Evolutionary conservation across 2,888 invertebrate genomes (phyloP).

Genomic region (Agrochola macilenta): DNA sequence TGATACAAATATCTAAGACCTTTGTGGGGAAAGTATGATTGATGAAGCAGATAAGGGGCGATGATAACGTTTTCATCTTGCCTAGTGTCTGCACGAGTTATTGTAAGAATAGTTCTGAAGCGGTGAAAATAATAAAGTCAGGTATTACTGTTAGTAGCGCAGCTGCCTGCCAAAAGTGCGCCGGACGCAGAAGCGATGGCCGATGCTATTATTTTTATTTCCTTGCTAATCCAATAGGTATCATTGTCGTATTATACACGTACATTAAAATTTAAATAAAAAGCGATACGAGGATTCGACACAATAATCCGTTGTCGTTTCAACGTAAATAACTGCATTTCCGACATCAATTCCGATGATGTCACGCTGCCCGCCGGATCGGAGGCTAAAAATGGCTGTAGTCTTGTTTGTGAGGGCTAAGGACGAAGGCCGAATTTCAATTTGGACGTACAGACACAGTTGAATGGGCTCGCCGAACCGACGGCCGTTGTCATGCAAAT

Average conservation of each 20-base stretch:
- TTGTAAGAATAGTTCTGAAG: not conserved
- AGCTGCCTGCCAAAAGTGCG: not conserved
- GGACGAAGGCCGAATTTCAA: conserved; percentile 80
- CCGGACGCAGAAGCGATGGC: not conserved
- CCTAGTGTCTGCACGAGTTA: not conserved
- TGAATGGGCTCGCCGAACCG: conserved; percentile 63
- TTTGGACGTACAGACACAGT: conserved; percentile 71
- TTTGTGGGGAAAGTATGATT: conserved; percentile 34
- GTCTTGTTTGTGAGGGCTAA: conserved; percentile 72
- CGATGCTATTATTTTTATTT: not conserved
- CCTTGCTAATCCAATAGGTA: conserved; percentile 3
- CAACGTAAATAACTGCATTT: conserved; percentile 69
- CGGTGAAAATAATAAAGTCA: not conserved
- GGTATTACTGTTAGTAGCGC: not conserved
- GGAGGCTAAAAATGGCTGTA: conserved; percentile 66
- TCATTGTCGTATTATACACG: not conserved
- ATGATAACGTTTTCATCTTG: not conserved
- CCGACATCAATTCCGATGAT: conserved; percentile 70
- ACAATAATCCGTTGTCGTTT: conserved; percentile 58
- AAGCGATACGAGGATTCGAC: conserved; percentile 36
- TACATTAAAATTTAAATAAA: conserved; percentile 21
- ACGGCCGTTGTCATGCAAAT: conserved; percentile 80
- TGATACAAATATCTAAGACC: not conserved
- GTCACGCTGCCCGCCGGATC: conserved; percentile 63
- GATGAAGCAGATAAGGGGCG: conserved; percentile 19